Percentiles rank a stretch among this genome's conserved stretches.
Evolutionary conservation across 2,797 vertebrate species (phyloP).

Genomic region (Sebastes itinus): DNA sequence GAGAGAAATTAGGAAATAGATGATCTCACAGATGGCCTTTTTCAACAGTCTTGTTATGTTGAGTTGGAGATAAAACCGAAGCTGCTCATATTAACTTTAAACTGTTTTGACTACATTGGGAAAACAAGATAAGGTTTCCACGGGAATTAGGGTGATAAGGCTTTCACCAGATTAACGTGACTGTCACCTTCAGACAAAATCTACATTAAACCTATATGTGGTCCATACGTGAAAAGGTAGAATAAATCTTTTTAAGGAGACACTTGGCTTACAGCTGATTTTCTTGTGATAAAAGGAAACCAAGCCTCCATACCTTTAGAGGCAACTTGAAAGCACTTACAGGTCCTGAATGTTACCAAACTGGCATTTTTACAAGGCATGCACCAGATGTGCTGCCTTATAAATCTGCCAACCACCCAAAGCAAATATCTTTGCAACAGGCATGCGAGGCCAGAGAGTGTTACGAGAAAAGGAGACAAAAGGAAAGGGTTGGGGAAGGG

Average conservation of each 20-base stretch:
- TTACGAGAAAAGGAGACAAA: slow-evolving; percentile 23
- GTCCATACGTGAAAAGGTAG: slow-evolving; percentile 3
- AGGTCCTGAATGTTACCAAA: slow-evolving; percentile 66
- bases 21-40: slow-evolving; percentile 48
- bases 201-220: neutral
- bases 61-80: slow-evolving; percentile 9
- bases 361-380: slow-evolving; percentile 74
- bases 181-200: slow-evolving; percentile 21
- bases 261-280: slow-evolving; percentile 42
- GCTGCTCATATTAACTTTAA: slow-evolving; percentile 35
- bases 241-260: slow-evolving; percentile 62
- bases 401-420: slow-evolving; percentile 72
- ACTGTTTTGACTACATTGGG: slow-evolving; percentile 48
- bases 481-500: neutral
- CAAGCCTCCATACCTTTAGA: slow-evolving; percentile 27
- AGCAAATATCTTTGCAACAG: slow-evolving; percentile 59
- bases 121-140: slow-evolving; percentile 56
- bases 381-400: slow-evolving; percentile 75
- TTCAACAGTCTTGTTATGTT: slow-evolving; percentile 19
- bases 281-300: slow-evolving; percentile 45
- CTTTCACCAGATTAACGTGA: slow-evolving; percentile 17
- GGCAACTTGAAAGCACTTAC: slow-evolving; percentile 58
- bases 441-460: slow-evolving; percentile 20
- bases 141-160: slow-evolving; percentile 33
- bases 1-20: slow-evolving; percentile 39